A percentile compares a stretch with the other conserved stretches of the same genome.
These are phyloP conservation scores for Brachionichthys hirsutus DNA, from an alignment of 2,113 vertebrate genomes.

Conservation along the genomic window DNA sequence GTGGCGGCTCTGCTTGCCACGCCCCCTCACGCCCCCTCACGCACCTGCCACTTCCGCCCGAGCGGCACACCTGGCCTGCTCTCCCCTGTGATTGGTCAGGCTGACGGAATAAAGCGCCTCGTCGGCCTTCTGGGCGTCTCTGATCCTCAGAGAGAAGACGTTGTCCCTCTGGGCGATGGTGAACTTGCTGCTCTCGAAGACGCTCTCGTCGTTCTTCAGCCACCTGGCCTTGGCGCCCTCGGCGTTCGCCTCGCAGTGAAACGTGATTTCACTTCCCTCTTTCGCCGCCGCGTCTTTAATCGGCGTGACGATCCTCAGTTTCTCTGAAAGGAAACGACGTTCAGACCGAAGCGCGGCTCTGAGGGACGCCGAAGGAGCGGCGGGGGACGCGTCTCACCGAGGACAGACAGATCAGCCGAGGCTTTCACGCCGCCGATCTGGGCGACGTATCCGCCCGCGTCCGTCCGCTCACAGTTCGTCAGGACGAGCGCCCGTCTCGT, in stretches of 20 bases:
- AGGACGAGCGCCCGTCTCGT: conserved; percentile 88
- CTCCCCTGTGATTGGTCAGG: conserved; percentile 89
- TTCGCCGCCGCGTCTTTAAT: conserved; percentile 87
- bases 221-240: conserved; percentile 96
- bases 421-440: conserved; percentile 87
- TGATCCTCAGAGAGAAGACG: conserved; percentile 92
- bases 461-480: conserved; percentile 84
- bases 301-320: conserved; percentile 91
- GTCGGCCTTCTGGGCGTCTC: conserved; percentile 83
- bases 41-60: conserved; percentile 85
- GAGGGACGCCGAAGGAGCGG: rapidly evolving
- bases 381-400: conserved; percentile 79
- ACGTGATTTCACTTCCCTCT: conserved; percentile 89
- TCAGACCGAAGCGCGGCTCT: background rate
- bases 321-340: conserved; percentile 79
- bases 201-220: conserved; percentile 89
- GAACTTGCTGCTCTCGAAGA: conserved; percentile 95
- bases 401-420: conserved; percentile 85
- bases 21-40: no score
- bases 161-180: conserved; percentile 89
- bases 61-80: conserved; percentile 85
- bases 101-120: conserved; percentile 84
- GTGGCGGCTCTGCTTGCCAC: no score
- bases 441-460: conserved; percentile 85
- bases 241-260: conserved; percentile 94